Evolutionary conservation across 2,797 vertebrate genomes (phyloP), one percentile per base, ranked within the genome.

Genomic region (Amniataba percoides): DNA sequence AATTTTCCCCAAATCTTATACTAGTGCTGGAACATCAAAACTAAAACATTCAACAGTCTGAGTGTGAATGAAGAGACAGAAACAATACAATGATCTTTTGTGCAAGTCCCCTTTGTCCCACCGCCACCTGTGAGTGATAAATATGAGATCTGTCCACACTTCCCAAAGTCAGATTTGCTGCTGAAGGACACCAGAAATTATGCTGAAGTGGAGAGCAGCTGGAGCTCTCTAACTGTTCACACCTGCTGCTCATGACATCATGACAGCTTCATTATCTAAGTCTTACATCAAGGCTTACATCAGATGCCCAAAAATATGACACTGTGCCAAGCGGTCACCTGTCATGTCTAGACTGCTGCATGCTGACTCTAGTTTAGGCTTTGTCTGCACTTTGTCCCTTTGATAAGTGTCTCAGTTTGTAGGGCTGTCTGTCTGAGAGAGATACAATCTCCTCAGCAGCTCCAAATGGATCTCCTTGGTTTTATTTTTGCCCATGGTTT

Each of bases 181-280:
- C 51, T 74, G 77, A 86, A 76, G 34, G 79, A 83, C 62, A 67
- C 34, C 27, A 16, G 63, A 59, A 63, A 80, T 86, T 66, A 71
- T 73, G 55, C 8, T 69, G 48, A 67, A 70, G 59, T 36, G 11
- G 40, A 48, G 61, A 76, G 66, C 86, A 84, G 79, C 86, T 82
- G 74, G 61, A 64, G 64, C 49, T 61, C 21, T 21, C 9, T 60
- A 59, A 80, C 43, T 51, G 59, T 78, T 85, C 52, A 66, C 87
- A 84, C 72, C 61, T 87, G 82, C 49, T 52, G 45, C 66, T 46
- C 66, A 61, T 79, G 46, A 88, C 72, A 71, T 84, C 77, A 75
- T 31, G 36, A 34, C 60, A 8, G 46, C 72, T 39, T 65, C 34
- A 78, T 77, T 81, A 79, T 76, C 81, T 36, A 48, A 75, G 11